These are phyloP conservation scores for Drosophila biarmipes DNA, from an alignment of 1,140 invertebrate genomes.

Conservation along the genomic window DNA sequence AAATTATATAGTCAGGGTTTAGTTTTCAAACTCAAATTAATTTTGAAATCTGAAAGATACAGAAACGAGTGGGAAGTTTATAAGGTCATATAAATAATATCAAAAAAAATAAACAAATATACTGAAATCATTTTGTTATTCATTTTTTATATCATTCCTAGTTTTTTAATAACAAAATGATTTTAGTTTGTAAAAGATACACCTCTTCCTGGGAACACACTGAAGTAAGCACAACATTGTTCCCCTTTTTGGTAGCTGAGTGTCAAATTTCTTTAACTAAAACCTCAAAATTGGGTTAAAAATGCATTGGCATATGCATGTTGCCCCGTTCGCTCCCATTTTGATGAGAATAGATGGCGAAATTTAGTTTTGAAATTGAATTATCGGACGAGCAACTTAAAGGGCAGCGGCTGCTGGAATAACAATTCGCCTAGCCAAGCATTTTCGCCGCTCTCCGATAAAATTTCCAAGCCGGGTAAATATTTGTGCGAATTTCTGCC, in stretches of 20 bases:
- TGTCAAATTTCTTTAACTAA: not conserved
- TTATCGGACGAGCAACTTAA: constrained; percentile 18
- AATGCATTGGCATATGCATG: not conserved
- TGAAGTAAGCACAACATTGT: not conserved
- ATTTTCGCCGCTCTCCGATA: constrained; percentile 61
- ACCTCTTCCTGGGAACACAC: too few species aligned
- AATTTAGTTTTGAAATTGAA: constrained; percentile 20
- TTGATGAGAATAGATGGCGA: not conserved
- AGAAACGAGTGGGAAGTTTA: not conserved
- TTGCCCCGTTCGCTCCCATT: not conserved
- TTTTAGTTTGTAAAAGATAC: too few species aligned
- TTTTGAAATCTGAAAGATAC: not conserved
- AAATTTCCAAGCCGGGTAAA: constrained; percentile 62
- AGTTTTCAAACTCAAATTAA: too few species aligned
- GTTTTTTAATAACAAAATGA: too few species aligned
- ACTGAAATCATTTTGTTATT: too few species aligned
- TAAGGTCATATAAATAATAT: too few species aligned
- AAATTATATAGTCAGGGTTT: too few species aligned
- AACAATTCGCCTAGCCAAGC: constrained; percentile 39
- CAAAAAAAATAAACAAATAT: too few species aligned
- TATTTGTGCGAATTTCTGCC: constrained; percentile 72
- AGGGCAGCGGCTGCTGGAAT: not conserved
- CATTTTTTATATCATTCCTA: too few species aligned
- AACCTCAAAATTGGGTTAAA: not conserved
- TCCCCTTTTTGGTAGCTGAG: not conserved